Conservation (phyloP, 2,888 invertebrate species). For the Helobdella robusta region DNA sequence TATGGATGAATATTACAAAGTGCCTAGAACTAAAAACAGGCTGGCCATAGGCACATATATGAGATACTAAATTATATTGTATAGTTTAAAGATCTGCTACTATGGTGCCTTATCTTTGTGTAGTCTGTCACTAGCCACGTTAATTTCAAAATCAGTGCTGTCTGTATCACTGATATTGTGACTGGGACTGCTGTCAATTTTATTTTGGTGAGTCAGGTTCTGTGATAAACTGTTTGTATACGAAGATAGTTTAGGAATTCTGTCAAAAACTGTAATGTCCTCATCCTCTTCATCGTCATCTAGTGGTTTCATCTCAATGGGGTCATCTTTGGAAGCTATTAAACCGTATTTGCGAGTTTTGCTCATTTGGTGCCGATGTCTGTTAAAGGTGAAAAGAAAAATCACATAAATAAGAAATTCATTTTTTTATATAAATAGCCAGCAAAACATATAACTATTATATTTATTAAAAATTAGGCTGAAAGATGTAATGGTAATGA, state of each 20-base stretch:
- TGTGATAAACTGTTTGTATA: background rate
- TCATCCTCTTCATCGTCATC: constrained; percentile 26
- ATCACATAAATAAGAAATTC: background rate
- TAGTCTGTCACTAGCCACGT: too few species aligned
- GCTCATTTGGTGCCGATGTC: constrained; percentile 5
- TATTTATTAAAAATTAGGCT: background rate
- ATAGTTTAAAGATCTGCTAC: too few species aligned
- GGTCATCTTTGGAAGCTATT: constrained; percentile 8
- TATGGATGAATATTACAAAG: too few species aligned
- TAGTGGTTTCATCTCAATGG: constrained; percentile 16
- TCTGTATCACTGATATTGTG: background rate
- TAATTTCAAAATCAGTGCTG: background rate
- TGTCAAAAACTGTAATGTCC: constrained; percentile 23
- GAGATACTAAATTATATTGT: too few species aligned
- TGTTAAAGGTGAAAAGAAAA: background rate
- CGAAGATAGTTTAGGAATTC: background rate
- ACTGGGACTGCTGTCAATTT: background rate
- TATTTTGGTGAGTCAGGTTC: too few species aligned
- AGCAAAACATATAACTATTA: too few species aligned
- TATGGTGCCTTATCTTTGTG: too few species aligned
- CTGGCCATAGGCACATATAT: too few species aligned
- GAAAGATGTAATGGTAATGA: too few species aligned
- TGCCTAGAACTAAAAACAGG: too few species aligned
- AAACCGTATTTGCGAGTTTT: constrained; percentile 20
- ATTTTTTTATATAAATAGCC: background rate